Evolutionary conservation across 1,140 invertebrate species (phyloP), one percentile per base, ranked within the genome.

Genomic region (Heliconius melpomene): DNA sequence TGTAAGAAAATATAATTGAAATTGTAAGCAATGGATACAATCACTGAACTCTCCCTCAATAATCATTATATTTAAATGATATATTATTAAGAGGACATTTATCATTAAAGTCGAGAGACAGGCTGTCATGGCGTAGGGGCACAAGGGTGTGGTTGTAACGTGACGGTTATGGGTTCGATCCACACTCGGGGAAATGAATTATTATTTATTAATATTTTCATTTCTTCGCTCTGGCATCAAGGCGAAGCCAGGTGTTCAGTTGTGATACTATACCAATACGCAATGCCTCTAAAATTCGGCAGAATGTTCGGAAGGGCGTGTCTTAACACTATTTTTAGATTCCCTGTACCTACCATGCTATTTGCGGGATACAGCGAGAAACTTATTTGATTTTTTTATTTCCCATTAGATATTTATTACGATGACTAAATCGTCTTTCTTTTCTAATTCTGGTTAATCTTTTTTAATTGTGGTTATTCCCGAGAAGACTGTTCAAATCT

Each of bases 1-100:
- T 66, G 60, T 66, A 66, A 29, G 9, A 26, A 11, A 66, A 66
- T 66, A 66, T 66, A 66, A 66, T 66, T 29, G 60, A 66, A 60
- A 23, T 23, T 60, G 23, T 60, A 60, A n/a, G 57, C 26, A 60
- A 60, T 23, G 7, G 23, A 26, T 26, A 60, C n/a, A 23, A 26
- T 60, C 23, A 29, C 23, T 66, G 60, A 66, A 66, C 60, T 66
- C 60, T 66, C 26, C 9, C 54, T 60, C n/a, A 60, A 60, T 26
- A 29, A 66, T 29, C 26, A 57, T 57, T 57, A 8, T 57, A 52
- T 52, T 52, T 52, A 20, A 52, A 52, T 52, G 16, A 52, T 52
- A 7, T 52, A 52, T 6, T 20, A 52, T 52, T 52, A 46, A 46
- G 40, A 46, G 40, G 40, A n/a, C 1, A n/a, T 8, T 54, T 54